phyloP scores from a whole-genome alignment of 2,113 vertebrate genomes.

The Burhinus oedicnemus region DNA sequence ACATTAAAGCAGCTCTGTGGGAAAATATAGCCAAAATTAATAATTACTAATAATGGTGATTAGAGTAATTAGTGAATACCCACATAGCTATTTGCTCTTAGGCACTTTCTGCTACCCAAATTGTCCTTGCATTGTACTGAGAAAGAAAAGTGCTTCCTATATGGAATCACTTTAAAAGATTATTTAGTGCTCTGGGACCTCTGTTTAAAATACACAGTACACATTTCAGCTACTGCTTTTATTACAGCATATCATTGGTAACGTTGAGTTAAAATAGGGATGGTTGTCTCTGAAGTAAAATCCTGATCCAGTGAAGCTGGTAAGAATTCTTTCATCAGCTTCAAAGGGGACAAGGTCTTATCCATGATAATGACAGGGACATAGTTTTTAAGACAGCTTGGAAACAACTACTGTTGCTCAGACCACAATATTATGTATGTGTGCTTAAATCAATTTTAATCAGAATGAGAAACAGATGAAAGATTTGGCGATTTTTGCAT shows the following conservation, averaged over 20 bases:
- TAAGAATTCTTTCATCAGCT: background rate
- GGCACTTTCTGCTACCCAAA: background rate
- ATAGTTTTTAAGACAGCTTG: background rate
- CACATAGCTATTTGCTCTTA: background rate
- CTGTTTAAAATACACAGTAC: background rate
- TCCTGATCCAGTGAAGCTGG: background rate
- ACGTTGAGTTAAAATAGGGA: background rate
- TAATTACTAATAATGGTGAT: background rate
- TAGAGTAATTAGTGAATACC: background rate
- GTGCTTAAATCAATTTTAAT: background rate
- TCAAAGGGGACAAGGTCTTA: background rate
- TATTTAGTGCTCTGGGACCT: background rate
- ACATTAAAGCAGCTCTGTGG: background rate
- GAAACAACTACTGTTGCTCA: background rate
- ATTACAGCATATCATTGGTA: background rate
- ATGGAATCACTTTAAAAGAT: background rate
- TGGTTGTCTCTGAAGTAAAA: background rate
- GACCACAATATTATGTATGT: background rate
- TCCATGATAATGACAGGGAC: background rate
- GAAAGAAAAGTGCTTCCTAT: background rate
- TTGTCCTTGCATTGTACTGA: background rate
- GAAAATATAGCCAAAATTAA: background rate
- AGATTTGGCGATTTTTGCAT: background rate
- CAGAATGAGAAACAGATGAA: constrained; percentile 9
- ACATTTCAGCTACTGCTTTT: background rate